These are phyloP conservation scores for Drosophila carrolli DNA, from an alignment of 1,140 invertebrate genomes.

Conservation along the genomic window DNA sequence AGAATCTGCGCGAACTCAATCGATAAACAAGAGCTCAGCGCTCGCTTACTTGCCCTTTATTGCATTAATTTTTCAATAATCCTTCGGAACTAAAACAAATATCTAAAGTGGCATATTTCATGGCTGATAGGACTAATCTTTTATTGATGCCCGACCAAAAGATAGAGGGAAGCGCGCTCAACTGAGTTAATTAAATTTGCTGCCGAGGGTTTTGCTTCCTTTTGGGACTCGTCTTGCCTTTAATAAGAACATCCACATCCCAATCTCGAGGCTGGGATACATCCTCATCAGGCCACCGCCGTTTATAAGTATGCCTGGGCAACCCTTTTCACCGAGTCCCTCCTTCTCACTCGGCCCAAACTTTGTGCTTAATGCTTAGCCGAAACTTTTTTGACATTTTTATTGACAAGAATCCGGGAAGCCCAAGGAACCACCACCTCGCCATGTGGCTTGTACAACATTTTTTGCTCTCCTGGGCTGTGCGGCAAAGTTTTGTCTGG, in stretches of 20 bases:
- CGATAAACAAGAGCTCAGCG: conserved; percentile 20
- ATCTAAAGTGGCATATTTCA: conserved; percentile 71
- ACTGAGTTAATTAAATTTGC: conserved; percentile 82
- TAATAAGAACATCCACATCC: conserved; percentile 40
- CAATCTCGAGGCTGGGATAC: conserved; percentile 4
- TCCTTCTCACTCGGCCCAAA: conserved; percentile 19
- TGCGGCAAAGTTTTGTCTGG: conserved; percentile 58
- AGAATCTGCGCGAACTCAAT: conserved; percentile 29
- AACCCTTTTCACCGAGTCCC: conserved; percentile 67
- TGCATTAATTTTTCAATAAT: conserved; percentile 83
- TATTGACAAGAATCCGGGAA: conserved; percentile 71
- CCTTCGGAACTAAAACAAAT: conserved; percentile 62
- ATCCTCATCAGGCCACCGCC: conserved; percentile 8
- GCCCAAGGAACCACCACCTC: conserved; percentile 36
- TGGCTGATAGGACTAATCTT: conserved; percentile 73
- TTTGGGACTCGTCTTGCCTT: conserved; percentile 32
- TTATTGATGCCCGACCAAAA: conserved; percentile 68
- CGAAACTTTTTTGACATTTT: conserved; percentile 82
- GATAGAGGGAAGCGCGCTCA: conserved; percentile 52
- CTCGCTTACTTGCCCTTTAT: conserved; percentile 39
- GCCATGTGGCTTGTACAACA: conserved; percentile 34
- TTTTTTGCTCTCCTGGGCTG: conserved; percentile 37
- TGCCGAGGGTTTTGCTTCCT: conserved; percentile 17
- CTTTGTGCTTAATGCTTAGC: conserved; percentile 71
- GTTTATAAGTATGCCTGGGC: conserved; percentile 22